Evolutionary conservation across 2,888 invertebrate genomes (phyloP).

Genomic region (Galerucella calmariensis): DNA sequence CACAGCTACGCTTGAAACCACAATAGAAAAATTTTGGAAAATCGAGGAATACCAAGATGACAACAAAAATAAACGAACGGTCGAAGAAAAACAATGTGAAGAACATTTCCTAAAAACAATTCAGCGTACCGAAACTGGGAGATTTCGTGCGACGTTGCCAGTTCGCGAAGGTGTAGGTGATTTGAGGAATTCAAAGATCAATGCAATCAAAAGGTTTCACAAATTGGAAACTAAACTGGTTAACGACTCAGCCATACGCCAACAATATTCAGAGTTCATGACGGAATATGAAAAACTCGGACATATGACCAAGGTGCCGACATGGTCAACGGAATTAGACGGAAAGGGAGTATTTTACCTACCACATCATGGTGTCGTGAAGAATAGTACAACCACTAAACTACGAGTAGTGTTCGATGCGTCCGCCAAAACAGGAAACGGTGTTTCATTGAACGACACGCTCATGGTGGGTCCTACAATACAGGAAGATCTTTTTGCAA

Average conservation of each 20-base stretch:
- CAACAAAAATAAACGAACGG: not conserved
- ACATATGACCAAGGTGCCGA: too few relatives aligned
- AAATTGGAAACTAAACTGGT: not conserved
- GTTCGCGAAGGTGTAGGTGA: conserved; percentile 16
- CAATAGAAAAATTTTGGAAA: too few relatives aligned
- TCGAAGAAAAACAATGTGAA: conserved; percentile 20
- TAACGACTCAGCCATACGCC: too few relatives aligned
- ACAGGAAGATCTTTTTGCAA: too few relatives aligned
- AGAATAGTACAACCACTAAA: conserved; percentile 32
- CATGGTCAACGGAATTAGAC: too few relatives aligned
- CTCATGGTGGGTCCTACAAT: too few relatives aligned
- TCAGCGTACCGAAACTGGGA: not conserved
- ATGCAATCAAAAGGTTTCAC: not conserved
- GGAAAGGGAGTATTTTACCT: conserved; percentile 27
- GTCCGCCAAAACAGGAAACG: too few relatives aligned
- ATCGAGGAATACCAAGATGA: too few relatives aligned
- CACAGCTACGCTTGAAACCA: too few relatives aligned
- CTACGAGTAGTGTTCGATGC: conserved; percentile 30
- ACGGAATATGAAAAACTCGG: too few relatives aligned
- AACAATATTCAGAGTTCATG: too few relatives aligned
- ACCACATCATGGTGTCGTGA: conserved; percentile 33
- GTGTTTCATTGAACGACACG: too few relatives aligned
- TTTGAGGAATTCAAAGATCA: conserved; percentile 30
- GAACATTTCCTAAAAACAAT: conserved; percentile 26
- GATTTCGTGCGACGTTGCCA: conserved; percentile 36